phyloP scores from a whole-genome alignment of 2,888 invertebrate species.

The Leuctra nigra region DNA sequence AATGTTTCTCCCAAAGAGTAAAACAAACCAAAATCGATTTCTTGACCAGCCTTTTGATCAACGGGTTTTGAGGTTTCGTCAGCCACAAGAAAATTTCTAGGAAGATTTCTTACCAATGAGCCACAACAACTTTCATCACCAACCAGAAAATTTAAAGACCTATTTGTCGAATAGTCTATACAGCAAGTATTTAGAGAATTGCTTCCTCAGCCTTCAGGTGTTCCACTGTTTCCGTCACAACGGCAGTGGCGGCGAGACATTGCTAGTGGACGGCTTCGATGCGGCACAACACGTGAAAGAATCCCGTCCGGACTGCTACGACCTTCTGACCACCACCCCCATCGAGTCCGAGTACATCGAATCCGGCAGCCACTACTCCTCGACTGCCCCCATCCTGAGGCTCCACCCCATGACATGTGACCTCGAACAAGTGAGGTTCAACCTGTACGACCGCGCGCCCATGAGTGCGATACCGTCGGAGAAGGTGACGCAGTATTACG shows the following conservation, averaged over 20 bases:
- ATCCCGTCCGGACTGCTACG: slow-evolving; percentile 49
- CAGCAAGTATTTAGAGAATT: background rate
- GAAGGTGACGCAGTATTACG: slow-evolving; percentile 54
- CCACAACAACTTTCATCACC: no score
- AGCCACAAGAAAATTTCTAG: no score
- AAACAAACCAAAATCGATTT: no score
- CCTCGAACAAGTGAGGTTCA: slow-evolving; percentile 47
- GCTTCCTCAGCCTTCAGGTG: slow-evolving; percentile 43
- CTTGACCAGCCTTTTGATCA: no score
- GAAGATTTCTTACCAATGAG: no score
- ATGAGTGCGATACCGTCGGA: slow-evolving; percentile 47
- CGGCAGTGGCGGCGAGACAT: slow-evolving; percentile 63
- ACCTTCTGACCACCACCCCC: slow-evolving; percentile 49
- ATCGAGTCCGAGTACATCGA: slow-evolving; percentile 61
- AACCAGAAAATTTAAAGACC: no score
- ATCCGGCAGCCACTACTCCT: slow-evolving; percentile 50
- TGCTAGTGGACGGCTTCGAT: slow-evolving; percentile 67
- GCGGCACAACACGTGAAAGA: slow-evolving; percentile 51
- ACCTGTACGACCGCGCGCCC: slow-evolving; percentile 65
- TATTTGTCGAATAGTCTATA: no score
- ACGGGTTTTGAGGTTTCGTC: no score
- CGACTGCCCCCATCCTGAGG: slow-evolving; percentile 51
- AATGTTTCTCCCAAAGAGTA: no score
- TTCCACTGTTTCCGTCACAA: slow-evolving; percentile 54
- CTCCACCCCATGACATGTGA: background rate